Evolutionary conservation across 2,797 vertebrate genomes (phyloP), one percentile per base, ranked within the genome.

Genomic region (Gastrophryne carolinensis): DNA sequence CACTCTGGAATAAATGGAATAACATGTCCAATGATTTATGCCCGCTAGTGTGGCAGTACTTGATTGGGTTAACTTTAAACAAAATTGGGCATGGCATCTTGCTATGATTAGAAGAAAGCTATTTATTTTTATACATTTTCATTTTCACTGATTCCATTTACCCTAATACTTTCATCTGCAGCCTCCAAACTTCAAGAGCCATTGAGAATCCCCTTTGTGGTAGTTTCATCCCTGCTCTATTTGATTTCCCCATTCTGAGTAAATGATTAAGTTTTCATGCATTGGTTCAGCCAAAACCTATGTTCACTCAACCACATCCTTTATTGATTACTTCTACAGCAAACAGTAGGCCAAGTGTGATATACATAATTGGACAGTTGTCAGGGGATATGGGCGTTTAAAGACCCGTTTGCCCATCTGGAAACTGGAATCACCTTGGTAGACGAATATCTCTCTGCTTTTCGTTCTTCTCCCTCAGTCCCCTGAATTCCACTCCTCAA

Each of bases 251-350:
- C 92, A 92, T 89, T 91, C 91, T 91, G 89, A 92, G 91, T 93
- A 87, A 95, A 93, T 95, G 93, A 98, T 98, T 96, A 95, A 87
- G 92, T 95, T 98, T 98, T 97, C 94, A 98, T 98, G 95, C 95
- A 95, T 98, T 96, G 93, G 92, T 92, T 95, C 92, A 92, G 87
- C 93, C 91, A 95, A 96, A 96, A 96, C 95, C 94, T 94, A 93
- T 95, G 95, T 93, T 93, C 95, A 93, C 91, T 97, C 95, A 97
- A 93, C 94, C 96, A 95, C 91, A 90, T 96, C 96, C 92, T 94
- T 92, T 94, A 99, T 98, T 98, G 97, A 99, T 99, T 98, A 97
- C 92, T 96, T 96, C 94, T 93, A 92, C 90, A 86, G 94, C 95
- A 97, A 97, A 97, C 95, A 97, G 94, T 96, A 92, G 93, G 90